phyloP scores from a whole-genome alignment of 2,888 invertebrate genomes.

The Drosophila multiciliata region DNA sequence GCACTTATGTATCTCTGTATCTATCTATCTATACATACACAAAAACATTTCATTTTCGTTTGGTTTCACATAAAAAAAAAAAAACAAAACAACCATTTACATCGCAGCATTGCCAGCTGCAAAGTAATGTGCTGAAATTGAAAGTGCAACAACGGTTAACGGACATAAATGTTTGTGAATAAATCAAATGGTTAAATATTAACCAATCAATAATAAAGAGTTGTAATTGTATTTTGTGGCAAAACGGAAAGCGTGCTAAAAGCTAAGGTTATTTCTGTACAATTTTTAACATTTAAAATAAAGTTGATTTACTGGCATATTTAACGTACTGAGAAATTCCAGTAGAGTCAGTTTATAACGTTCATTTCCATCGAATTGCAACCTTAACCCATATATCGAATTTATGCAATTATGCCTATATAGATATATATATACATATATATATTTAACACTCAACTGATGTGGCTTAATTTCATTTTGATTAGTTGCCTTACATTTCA shows the following conservation, averaged over 20 bases:
- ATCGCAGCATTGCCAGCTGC: slow-evolving; percentile 23
- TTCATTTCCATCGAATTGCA: background rate
- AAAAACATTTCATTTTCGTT: slow-evolving; percentile 41
- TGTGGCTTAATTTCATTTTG: background rate
- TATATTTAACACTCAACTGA: slow-evolving; percentile 19
- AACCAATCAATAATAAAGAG: background rate
- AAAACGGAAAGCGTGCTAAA: slow-evolving; percentile 1
- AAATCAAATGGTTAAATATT: slow-evolving; percentile 2
- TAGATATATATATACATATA: background rate
- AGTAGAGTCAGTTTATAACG: background rate
- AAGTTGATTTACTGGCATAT: background rate
- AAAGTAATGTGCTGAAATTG: slow-evolving; percentile 27
- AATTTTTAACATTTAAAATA: background rate
- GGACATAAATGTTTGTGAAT: slow-evolving; percentile 1
- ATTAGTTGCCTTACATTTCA: background rate
- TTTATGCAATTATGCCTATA: slow-evolving; percentile 10
- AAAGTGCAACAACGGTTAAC: slow-evolving; percentile 21
- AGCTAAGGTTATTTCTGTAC: background rate
- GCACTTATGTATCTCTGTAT: background rate
- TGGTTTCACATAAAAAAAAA: slow-evolving; percentile 8
- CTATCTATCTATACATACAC: slow-evolving; percentile 5
- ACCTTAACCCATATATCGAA: background rate
- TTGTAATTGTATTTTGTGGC: background rate
- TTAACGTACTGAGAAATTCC: background rate
- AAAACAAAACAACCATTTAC: slow-evolving; percentile 10